These are phyloP conservation scores for Dryadula phaetusa DNA, from an alignment of 2,888 invertebrate genomes.

Conservation along the genomic window DNA sequence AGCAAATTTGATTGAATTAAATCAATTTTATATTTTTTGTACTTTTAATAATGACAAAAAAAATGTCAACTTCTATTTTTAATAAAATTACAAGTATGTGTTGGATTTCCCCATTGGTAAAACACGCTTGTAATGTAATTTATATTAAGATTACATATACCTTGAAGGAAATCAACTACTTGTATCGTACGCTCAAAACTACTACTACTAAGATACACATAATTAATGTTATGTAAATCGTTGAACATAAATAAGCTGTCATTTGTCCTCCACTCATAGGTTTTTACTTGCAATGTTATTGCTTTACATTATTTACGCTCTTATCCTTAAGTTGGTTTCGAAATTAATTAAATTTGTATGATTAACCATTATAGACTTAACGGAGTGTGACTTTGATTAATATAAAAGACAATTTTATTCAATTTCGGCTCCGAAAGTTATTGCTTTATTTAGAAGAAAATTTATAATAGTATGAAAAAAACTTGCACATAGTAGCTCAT, in stretches of 20 bases:
- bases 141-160: not conserved
- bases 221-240: not conserved
- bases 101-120: not conserved
- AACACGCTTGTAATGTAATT: not conserved
- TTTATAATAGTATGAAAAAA: too few relatives aligned
- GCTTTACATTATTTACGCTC: not conserved
- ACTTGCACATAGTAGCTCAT: too few relatives aligned
- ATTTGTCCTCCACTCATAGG: constrained; percentile 1
- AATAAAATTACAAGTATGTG: not conserved
- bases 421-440: too few relatives aligned
- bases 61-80: not conserved
- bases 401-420: too few relatives aligned
- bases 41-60: too few relatives aligned
- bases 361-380: too few relatives aligned
- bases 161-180: not conserved
- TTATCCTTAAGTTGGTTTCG: constrained; percentile 1
- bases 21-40: too few relatives aligned
- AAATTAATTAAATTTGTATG: not conserved
- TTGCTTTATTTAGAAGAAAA: too few relatives aligned
- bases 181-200: not conserved
- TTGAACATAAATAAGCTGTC: not conserved
- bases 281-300: constrained; percentile 5
- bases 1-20: too few relatives aligned
- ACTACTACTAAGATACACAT: not conserved
- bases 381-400: too few relatives aligned